Evolutionary conservation across 2,888 invertebrate species (phyloP).

Genomic region (Cremastinae sp.): DNA sequence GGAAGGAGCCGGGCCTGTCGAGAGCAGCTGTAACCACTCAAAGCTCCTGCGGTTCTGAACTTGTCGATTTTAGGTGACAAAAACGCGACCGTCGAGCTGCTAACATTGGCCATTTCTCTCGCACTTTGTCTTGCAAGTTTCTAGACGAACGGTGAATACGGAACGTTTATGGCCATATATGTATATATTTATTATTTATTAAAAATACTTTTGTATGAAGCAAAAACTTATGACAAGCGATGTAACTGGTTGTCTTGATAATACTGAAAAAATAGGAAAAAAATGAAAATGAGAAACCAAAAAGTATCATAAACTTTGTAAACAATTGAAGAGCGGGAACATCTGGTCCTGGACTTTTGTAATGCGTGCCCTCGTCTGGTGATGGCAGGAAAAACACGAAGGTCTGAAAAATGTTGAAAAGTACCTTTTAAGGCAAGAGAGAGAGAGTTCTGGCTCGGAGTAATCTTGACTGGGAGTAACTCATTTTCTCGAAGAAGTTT

Average conservation of each 20-base stretch:
- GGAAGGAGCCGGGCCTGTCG: constrained; percentile 38
- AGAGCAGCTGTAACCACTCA: constrained; percentile 64
- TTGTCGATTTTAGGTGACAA: constrained; percentile 75
- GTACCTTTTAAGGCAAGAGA: constrained; percentile 13
- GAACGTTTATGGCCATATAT: too few species aligned
- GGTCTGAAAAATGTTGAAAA: constrained; percentile 38
- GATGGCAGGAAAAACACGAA: background rate
- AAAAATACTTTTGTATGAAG: too few species aligned
- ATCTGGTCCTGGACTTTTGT: background rate
- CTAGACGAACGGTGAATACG: background rate
- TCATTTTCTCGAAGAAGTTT: constrained; percentile 11
- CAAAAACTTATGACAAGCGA: too few species aligned
- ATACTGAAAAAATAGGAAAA: too few species aligned
- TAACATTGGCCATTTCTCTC: constrained; percentile 24
- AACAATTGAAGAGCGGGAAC: too few species aligned
- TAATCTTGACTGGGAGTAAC: too few species aligned
- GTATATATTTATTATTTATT: too few species aligned
- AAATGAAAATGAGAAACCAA: too few species aligned
- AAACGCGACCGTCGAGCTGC: constrained; percentile 57
- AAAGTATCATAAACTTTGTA: too few species aligned
- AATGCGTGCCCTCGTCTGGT: constrained; percentile 21
- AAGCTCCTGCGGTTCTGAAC: constrained; percentile 69
- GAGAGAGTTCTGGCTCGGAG: background rate
- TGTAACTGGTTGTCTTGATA: too few species aligned
- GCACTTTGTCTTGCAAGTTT: constrained; percentile 18